phyloP scores from a whole-genome alignment of 64 coral and sea anemone species.

The Dendrophyllia cribrosa region DNA sequence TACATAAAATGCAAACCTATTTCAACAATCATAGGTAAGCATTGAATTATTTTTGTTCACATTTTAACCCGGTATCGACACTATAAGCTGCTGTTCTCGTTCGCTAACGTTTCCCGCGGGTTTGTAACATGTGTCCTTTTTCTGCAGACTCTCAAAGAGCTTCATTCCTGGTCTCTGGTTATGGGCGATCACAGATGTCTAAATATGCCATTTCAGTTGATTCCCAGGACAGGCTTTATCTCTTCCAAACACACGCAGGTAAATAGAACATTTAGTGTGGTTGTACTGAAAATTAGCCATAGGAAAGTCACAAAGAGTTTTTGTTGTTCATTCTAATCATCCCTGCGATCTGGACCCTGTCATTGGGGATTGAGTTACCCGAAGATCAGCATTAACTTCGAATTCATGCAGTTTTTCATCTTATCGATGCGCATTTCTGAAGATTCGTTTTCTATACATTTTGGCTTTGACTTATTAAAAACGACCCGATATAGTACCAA shows the following conservation, averaged over 20 bases:
- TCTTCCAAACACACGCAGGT: slow-evolving; percentile 79
- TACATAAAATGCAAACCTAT: slow-evolving; percentile 66
- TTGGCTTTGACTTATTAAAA: too few species aligned
- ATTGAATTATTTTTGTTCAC: not conserved
- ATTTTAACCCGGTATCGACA: too few species aligned
- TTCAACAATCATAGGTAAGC: slow-evolving; percentile 47
- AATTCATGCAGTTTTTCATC: too few species aligned
- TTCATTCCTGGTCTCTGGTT: slow-evolving; percentile 70
- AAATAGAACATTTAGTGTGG: not conserved
- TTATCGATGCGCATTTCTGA: too few species aligned
- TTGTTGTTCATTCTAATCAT: too few species aligned
- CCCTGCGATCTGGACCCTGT: too few species aligned
- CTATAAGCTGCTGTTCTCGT: too few species aligned
- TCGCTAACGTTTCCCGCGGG: too few species aligned
- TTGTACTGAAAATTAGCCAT: not conserved
- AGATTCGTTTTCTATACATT: too few species aligned
- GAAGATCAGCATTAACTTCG: too few species aligned
- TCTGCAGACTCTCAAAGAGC: slow-evolving; percentile 61
- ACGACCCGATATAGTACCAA: too few species aligned
- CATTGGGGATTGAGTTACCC: too few species aligned
- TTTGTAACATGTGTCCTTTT: not conserved
- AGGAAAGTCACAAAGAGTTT: not conserved
- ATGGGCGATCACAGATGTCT: slow-evolving; percentile 80
- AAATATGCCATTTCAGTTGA: slow-evolving; percentile 67
- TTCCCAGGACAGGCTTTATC: slow-evolving; percentile 60